Evolutionary conservation across 1,140 invertebrate species (phyloP), one percentile per base, ranked within the genome.

Genomic region (Apis florea): DNA sequence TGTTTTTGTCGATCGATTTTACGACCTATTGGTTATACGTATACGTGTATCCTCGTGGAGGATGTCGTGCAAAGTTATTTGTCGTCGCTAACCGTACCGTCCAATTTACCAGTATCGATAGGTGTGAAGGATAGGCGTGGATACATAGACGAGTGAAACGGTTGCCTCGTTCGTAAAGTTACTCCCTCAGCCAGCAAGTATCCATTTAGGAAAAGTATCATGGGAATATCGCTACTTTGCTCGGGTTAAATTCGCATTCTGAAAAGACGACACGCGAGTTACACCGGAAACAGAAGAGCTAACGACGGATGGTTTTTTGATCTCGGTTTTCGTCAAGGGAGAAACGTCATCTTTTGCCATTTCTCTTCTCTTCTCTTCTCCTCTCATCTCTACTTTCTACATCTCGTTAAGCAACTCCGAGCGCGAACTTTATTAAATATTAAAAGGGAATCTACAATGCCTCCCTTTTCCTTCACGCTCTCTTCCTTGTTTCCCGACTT

Each of bases 361-460:
- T 49, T 12, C 2, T n/a, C 6, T 53, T 31, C 31, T 31, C 13
- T 3, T 19, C 31, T 12, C 75, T 66, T 77, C 15, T 26, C 56
- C 40, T 31, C 76, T 66, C 53, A 17, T 51, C 51, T 19, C n/a
- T 24, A 68, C 61, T 68, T 85, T 82, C 31, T n/a, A n/a, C 69
- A 71, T 74, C 26, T 66, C 53, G 26, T 77, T 79, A 79, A 49
- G 59, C 56, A 56, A 85, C 54, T 49, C 13, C 71, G 53, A 81
- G 68, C 51, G 61, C 26, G 21, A 83, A 79, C 21, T 79, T 83
- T 40, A 69, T 85, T 83, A 79, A 85, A 82, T 84, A 86, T 86
- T 83, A 83, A 79, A 85, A 56, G 21, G 83, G 54, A 56, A 73
- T 72, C 73, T 56, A 67, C 56, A n/a, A 53, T 66, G 56, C 59